Base-by-base conservation (phyloP, 2,888 invertebrate species). In the Tyria jacobaeae region DNA sequence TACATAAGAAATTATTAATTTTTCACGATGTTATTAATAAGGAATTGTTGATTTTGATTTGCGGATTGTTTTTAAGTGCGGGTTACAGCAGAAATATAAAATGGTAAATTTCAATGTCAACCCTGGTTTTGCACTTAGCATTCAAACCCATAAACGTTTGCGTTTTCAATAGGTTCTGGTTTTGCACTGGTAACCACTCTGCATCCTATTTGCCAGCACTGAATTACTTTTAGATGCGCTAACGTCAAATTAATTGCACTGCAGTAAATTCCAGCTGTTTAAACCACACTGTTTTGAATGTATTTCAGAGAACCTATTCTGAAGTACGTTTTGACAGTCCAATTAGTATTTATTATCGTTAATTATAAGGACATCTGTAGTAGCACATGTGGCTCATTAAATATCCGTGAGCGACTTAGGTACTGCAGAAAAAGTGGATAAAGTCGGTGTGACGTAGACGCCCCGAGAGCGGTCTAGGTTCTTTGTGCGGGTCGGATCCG, bases 401-500 rank as follows among this genome's bases (percentile, higher is more conserved):
- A 58, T 64, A 57, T 59, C 60, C 59, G 66, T 59, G 62, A 62
- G 66, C 66, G 59, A 68, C 70, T 3, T 3, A 3, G 27, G 71
- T 73, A 76, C 73, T 81, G 83, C 80, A 80, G 77, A 70, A 75
- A 80, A 69, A 66, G 64, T 66, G 66, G 78, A 75, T 72, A 77
- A 75, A 74, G 73, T 65, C 65, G 72, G 71, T 70, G 71, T 78
- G 81, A 77, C 82, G 80, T 79, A 75, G 84, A 60, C 65, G 70
- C 59, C 68, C 70, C 69, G 64, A 71, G 71, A 76, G 75, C 63
- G 77, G 77, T 72, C 67, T 79, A 76, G 79, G 82, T 73, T 84
- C 88, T 90, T 88, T 88, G 87, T 88, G 86, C 82, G 85, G 84
- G 82, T 75, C 79, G 80, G 79, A 79, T 77, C 75, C 75, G 79